phyloP scores from a whole-genome alignment of 64 coral and sea anemone genomes.

The Trachythela sp. region DNA sequence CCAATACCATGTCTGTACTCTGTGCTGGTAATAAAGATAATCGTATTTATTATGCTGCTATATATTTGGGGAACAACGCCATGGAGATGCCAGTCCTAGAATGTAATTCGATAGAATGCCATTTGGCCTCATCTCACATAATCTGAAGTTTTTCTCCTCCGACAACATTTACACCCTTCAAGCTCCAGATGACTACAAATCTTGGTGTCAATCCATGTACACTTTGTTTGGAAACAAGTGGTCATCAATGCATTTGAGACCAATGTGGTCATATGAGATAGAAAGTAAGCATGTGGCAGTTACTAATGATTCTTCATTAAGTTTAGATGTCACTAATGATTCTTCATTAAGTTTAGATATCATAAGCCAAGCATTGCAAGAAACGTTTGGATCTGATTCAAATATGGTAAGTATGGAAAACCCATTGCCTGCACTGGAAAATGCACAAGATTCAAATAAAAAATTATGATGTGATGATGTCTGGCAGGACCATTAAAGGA shows the following conservation, averaged over 20 bases:
- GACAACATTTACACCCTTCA: conserved; percentile 28
- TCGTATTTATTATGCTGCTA: background rate
- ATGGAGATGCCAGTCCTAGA: background rate
- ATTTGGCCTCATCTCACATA: conserved; percentile 50
- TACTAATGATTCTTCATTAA: no score
- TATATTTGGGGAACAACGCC: background rate
- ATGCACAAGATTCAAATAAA: background rate
- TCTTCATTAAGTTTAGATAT: no score
- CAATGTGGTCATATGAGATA: no score
- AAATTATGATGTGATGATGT: background rate
- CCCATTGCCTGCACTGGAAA: background rate
- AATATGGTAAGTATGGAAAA: background rate
- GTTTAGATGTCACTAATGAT: no score
- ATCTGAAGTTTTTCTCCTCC: conserved; percentile 52
- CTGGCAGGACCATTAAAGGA: no score
- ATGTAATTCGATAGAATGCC: background rate
- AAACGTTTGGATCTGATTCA: background rate
- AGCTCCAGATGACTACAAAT: conserved; percentile 48
- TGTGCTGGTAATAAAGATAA: background rate
- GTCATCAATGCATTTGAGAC: no score
- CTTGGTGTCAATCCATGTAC: no score
- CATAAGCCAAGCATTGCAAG: no score
- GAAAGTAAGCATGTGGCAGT: no score
- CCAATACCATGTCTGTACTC: no score
- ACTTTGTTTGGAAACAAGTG: no score